A percentile compares a stretch with the other conserved stretches of the same genome.
Conservation (phyloP, 2,888 invertebrate genomes). For the Smittia sp. region DNA sequence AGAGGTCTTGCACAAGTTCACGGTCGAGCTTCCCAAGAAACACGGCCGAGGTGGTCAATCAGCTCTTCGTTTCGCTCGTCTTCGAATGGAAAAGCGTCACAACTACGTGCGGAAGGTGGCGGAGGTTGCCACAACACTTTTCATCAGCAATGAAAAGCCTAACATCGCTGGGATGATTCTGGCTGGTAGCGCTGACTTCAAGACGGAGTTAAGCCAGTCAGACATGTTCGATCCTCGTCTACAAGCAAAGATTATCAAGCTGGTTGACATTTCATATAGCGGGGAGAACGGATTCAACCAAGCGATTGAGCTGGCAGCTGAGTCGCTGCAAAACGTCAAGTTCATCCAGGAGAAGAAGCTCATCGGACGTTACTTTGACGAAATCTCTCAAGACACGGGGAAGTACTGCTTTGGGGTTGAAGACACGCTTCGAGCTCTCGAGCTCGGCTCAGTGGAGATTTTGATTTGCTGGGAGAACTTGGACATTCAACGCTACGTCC, state of each 20-base stretch:
- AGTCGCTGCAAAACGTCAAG: conserved; percentile 98
- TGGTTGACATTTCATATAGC: conserved; percentile 99
- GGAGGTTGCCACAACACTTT: conserved; percentile 93
- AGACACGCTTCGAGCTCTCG: conserved; percentile 93
- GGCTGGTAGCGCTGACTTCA: conserved; percentile 99
- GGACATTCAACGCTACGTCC: conserved; percentile 94
- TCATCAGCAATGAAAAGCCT: conserved; percentile 95
- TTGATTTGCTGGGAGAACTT: conserved; percentile 99
- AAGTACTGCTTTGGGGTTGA: conserved; percentile 99
- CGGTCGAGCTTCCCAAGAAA: conserved; percentile 97
- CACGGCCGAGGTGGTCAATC: conserved; percentile 99
- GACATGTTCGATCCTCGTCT: conserved; percentile 99
- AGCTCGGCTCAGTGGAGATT: conserved; percentile 97
- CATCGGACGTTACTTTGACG: conserved; percentile 83
- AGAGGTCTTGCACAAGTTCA: conserved; percentile 54
- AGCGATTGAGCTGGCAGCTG: conserved; percentile 97
- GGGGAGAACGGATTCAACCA: conserved; percentile 99
- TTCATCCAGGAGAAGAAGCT: conserved; percentile 99
- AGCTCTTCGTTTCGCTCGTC: conserved; percentile 97
- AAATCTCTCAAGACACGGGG: conserved; percentile 88
- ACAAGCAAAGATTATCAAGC: conserved; percentile 96
- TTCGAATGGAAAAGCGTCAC: conserved; percentile 99
- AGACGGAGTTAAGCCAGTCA: conserved; percentile 98
- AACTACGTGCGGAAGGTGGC: conserved; percentile 99
- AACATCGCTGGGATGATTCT: conserved; percentile 96